Conservation (phyloP, 1,140 invertebrate genomes). For the Eciton burchellii region DNA sequence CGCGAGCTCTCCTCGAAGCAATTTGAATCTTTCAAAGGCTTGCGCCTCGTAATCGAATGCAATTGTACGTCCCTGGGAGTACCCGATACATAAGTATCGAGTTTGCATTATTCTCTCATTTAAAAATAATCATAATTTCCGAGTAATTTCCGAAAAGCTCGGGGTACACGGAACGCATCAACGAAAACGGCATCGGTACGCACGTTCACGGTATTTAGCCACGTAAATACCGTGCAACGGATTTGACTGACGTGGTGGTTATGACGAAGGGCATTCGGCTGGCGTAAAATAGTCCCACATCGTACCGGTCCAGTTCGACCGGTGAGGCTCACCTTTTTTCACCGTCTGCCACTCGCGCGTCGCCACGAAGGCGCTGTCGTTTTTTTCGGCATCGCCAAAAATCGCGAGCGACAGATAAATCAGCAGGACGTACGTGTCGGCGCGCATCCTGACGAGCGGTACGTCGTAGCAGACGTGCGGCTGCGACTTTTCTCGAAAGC, state of each 20-base stretch:
- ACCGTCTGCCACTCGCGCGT: conserved; percentile 88
- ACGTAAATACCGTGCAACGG: neutral
- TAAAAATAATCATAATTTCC: neutral
- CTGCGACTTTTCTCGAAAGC: conserved; percentile 26
- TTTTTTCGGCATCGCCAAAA: conserved; percentile 69
- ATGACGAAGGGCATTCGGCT: conserved; percentile 35
- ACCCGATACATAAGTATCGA: neutral
- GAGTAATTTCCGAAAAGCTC: neutral
- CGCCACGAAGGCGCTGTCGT: conserved; percentile 85
- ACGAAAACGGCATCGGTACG: no score
- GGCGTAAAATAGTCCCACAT: conserved; percentile 68
- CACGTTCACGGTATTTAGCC: neutral
- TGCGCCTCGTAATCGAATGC: conserved; percentile 12
- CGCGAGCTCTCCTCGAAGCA: neutral
- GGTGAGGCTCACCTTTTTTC: conserved; percentile 84
- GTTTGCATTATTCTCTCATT: neutral
- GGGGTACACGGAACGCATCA: neutral
- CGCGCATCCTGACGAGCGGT: conserved; percentile 56
- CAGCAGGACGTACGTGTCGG: conserved; percentile 57
- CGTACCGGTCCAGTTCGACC: neutral
- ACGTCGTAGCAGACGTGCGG: neutral
- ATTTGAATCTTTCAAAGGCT: neutral
- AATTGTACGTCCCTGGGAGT: conserved; percentile 1
- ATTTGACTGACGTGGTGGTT: conserved; percentile 75
- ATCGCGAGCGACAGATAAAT: conserved; percentile 44